Evolutionary conservation across 2,888 invertebrate genomes (phyloP).

Genomic region (Papilio demoleus): DNA sequence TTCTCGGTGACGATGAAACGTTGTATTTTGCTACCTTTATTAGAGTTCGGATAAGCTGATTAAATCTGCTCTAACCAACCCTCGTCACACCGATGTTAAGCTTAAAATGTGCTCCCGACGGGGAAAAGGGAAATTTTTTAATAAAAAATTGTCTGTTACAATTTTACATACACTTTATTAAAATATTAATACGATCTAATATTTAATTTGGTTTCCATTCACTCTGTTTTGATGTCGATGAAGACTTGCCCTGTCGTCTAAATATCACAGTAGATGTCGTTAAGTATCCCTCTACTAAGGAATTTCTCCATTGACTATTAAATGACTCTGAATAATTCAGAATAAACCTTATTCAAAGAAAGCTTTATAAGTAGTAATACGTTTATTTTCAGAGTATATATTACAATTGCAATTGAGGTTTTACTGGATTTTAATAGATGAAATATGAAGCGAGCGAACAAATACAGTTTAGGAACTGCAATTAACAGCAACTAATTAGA

Average conservation of each 20-base stretch:
- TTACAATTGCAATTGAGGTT: too few species aligned
- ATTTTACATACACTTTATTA: constrained; percentile 3
- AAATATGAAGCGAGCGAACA: constrained; percentile 13
- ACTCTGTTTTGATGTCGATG: not conserved
- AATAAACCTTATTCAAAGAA: too few species aligned
- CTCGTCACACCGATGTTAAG: constrained; percentile 25
- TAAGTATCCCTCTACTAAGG: not conserved
- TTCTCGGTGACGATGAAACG: not conserved
- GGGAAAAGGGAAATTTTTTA: not conserved
- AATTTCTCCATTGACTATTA: not conserved
- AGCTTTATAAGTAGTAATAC: too few species aligned
- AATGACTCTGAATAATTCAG: not conserved
- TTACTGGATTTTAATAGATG: not conserved
- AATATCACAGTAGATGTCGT: not conserved
- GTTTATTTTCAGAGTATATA: too few species aligned
- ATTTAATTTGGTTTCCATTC: not conserved
- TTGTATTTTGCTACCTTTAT: constrained; percentile 9
- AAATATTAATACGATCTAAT: too few species aligned
- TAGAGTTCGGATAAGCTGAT: constrained; percentile 28
- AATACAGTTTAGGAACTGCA: constrained; percentile 16
- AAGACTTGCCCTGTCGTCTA: not conserved
- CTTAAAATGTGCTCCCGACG: constrained; percentile 19
- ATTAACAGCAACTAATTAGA: constrained; percentile 13
- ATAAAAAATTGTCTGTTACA: constrained; percentile 11
- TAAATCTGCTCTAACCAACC: constrained; percentile 29